Evolutionary conservation across 2,888 invertebrate species (phyloP).

Genomic region (Campoletis raptor): DNA sequence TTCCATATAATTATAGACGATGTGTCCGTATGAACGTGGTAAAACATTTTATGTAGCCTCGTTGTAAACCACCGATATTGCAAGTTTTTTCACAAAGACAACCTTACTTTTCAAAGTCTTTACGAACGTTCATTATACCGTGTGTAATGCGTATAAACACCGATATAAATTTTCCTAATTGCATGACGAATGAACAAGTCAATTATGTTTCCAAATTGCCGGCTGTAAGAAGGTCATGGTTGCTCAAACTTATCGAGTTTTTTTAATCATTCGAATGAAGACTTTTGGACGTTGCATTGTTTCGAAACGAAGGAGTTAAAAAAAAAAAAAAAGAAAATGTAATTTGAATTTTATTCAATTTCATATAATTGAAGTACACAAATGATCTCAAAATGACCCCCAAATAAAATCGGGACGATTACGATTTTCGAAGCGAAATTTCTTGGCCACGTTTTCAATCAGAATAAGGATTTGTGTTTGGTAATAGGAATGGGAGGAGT

Average conservation of each 20-base stretch:
- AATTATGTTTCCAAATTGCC: neutral
- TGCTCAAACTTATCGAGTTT: neutral
- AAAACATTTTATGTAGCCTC: neutral
- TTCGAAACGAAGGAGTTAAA: neutral
- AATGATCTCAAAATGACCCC: neutral
- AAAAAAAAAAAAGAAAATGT: neutral
- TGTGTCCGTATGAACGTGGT: slow-evolving; percentile 33
- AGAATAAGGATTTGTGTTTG: neutral
- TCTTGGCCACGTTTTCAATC: slow-evolving; percentile 12
- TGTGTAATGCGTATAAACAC: neutral
- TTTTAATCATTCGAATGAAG: neutral
- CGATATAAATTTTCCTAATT: neutral
- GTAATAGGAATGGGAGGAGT: neutral
- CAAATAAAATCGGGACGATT: neutral
- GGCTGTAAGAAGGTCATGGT: neutral
- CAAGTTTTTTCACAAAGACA: slow-evolving; percentile 5
- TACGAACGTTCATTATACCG: neutral
- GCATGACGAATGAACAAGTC: neutral
- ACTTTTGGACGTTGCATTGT: neutral
- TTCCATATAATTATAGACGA: slow-evolving; percentile 50
- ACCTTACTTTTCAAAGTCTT: neutral
- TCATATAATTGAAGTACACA: neutral
- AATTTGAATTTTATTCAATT: neutral
- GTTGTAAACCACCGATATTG: neutral
- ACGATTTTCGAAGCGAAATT: neutral